A percentile compares a stretch with the other conserved stretches of the same genome.
phyloP scores from a whole-genome alignment of 2,888 invertebrate genomes.

The Patella ulyssiponensis region DNA sequence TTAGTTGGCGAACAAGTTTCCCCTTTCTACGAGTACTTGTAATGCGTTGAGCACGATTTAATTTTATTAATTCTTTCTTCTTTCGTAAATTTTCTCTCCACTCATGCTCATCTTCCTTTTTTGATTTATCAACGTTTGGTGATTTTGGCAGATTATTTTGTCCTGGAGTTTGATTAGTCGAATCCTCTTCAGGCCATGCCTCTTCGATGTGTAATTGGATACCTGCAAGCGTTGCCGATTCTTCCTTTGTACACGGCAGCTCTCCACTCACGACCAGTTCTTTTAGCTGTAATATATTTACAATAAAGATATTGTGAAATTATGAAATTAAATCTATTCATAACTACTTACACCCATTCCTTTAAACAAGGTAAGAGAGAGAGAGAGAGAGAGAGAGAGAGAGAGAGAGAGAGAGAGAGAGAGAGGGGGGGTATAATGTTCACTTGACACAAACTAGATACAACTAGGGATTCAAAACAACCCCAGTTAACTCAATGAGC shows the following conservation, averaged over 20 bases:
- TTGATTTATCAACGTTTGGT: conserved; percentile 1
- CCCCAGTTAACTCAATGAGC: no score
- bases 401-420: conserved; percentile 18
- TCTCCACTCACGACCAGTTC: conserved; percentile 77
- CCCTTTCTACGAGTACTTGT: conserved; percentile 61
- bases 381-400: conserved; percentile 9
- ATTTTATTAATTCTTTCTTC: conserved; percentile 62
- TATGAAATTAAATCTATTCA: no score
- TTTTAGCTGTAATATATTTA: conserved; percentile 74
- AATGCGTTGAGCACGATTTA: conserved; percentile 56
- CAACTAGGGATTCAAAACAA: no score
- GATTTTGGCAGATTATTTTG: not conserved
- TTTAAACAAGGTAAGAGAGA: not conserved
- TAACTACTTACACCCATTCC: no score
- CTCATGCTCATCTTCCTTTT: conserved; percentile 37
- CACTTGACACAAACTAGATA: no score
- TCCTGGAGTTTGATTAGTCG: not conserved
- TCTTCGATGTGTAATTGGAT: conserved; percentile 78
- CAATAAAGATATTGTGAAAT: no score
- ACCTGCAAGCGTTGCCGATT: conserved; percentile 78
- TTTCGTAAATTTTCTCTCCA: conserved; percentile 59
- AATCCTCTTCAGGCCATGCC: conserved; percentile 66
- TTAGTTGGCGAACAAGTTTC: conserved; percentile 58
- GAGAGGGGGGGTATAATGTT: no score
- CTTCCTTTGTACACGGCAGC: conserved; percentile 78